Evolutionary conservation across 2,888 invertebrate genomes (phyloP).

Genomic region (Zaprionus lineosus): DNA sequence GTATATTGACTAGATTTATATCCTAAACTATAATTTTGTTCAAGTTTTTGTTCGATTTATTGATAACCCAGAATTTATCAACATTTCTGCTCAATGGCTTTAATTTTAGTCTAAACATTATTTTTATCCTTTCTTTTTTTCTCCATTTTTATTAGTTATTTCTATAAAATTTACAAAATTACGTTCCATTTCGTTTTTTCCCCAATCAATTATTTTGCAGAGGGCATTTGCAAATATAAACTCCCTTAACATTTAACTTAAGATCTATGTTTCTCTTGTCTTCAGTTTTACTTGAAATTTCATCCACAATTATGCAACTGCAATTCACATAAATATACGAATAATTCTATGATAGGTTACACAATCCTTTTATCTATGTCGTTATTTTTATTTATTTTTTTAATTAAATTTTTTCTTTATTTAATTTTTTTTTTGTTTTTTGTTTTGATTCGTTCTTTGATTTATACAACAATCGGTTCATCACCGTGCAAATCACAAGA

Average conservation of each 20-base stretch:
- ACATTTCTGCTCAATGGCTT: constrained; percentile 25
- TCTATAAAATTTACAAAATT: constrained; percentile 81
- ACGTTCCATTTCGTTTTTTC: constrained; percentile 57
- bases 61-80: constrained; percentile 47
- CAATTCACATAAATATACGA: constrained; percentile 46
- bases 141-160: constrained; percentile 55
- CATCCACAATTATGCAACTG: constrained; percentile 42
- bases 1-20: constrained; percentile 58
- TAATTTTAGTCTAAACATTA: constrained; percentile 28
- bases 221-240: constrained; percentile 43
- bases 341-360: constrained; percentile 54
- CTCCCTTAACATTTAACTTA: constrained; percentile 63
- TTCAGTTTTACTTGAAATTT: constrained; percentile 55
- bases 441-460: constrained; percentile 53
- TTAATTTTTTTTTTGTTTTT: constrained; percentile 34
- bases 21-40: constrained; percentile 71
- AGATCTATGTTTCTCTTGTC: constrained; percentile 34
- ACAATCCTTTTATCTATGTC: constrained; percentile 42
- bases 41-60: constrained; percentile 45
- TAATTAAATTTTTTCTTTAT: constrained; percentile 42
- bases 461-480: constrained; percentile 82
- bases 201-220: constrained; percentile 14
- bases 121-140: constrained; percentile 50
- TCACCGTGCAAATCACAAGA: constrained; percentile 84
- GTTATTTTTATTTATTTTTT: constrained; percentile 50